Evolutionary conservation across 2,113 vertebrate genomes (phyloP).

Genomic region (Orcinus orca): DNA sequence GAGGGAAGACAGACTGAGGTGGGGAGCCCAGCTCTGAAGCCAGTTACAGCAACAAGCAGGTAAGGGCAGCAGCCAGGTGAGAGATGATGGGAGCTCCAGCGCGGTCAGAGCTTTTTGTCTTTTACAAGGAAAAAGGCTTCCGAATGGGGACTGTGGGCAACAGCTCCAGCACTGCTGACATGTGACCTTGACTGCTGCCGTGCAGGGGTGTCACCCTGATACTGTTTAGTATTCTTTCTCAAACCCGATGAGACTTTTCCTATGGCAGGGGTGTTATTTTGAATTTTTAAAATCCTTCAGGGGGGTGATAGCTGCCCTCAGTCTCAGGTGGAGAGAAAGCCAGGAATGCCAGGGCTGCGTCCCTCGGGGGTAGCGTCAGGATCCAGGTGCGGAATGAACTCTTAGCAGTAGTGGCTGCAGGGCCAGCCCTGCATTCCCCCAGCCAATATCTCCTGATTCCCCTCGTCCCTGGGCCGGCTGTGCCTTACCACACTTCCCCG

Average conservation of each 20-base stretch:
- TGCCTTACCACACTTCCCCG: background rate
- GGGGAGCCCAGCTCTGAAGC: background rate
- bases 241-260: too few species aligned
- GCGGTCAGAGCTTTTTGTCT: background rate
- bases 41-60: background rate
- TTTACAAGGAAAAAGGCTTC: background rate
- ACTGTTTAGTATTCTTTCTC: too few species aligned
- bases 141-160: too few species aligned
- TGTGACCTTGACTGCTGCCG: background rate
- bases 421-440: background rate
- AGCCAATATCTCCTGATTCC: background rate
- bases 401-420: background rate
- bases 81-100: background rate
- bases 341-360: background rate
- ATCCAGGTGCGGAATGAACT: background rate
- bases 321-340: background rate
- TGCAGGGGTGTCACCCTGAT: background rate
- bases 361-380: background rate
- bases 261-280: background rate
- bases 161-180: background rate
- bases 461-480: background rate
- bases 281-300: background rate
- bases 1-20: background rate
- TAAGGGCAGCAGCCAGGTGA: background rate
- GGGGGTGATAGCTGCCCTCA: too few species aligned